Evolutionary conservation across 1,140 invertebrate genomes (phyloP), one percentile per base, ranked within the genome.

Genomic region (Pseudomyrmex flavicornis): DNA sequence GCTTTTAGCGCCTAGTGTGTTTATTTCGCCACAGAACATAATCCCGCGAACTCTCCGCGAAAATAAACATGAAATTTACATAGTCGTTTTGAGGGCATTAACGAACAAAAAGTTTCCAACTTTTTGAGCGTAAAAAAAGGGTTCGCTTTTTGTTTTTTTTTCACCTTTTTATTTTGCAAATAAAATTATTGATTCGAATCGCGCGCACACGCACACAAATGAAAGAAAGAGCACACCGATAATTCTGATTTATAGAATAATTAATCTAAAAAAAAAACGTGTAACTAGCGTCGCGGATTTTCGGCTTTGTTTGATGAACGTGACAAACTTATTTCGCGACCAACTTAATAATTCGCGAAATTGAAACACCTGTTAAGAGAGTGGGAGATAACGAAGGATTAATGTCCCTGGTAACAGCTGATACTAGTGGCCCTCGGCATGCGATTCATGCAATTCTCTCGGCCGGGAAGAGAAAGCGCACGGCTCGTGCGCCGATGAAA

Each of bases 381-480:
- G 8, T 44, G 9, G 56, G 44, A 13, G 17, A 35, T 17, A 46
- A 72, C 12, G 54, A 20, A 58, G 1, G 8, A 70, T 35, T 54
- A 35, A 15, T 54, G 12, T 35, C 54, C 10, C 20, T 70, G 65
- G 13, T 59, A 77, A 86, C 84, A 88, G 84, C 79, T 87, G 86
- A 83, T 82, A 80, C 59, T 59, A 59, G 17, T n/a, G 17, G 22
- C 20, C 20, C 44, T 44, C 54, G 52, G 35, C 70, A n/a, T 74
- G 62, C 77, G 84, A 62, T 83, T 87, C 63, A 48, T 66, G 26
- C 48, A 62, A 26, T 80, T 70, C 0, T 35, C 35, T 35, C 15
- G 48, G 8, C 13, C n/a, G 13, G 83, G 82, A 88, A 87, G 87
- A 88, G 87, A 88, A 88, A 88, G 87, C 73, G 35, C 35, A 35